A percentile compares a stretch with the other conserved stretches of the same genome.
phyloP scores from a whole-genome alignment of 53 echinoderm and acorn worm species.

The Astropecten irregularis region DNA sequence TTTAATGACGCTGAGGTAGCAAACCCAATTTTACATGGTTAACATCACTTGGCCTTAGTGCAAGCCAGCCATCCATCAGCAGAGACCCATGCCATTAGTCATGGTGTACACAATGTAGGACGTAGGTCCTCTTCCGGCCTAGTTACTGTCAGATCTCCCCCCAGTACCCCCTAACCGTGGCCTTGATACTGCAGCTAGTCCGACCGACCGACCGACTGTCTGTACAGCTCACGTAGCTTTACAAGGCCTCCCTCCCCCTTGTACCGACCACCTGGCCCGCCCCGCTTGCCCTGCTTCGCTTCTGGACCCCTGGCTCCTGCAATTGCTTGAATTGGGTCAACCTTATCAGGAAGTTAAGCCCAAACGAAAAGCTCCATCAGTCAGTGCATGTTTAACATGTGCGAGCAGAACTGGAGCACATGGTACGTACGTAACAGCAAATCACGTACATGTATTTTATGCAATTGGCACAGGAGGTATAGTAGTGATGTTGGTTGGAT shows the following conservation, averaged over 20 bases:
- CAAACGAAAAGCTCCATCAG: too few species aligned
- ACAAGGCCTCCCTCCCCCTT: too few species aligned
- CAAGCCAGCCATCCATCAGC: slow-evolving; percentile 48
- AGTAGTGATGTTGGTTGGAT: too few species aligned
- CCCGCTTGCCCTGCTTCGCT: background rate
- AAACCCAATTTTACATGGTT: slow-evolving; percentile 5
- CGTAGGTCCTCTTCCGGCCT: slow-evolving; percentile 42
- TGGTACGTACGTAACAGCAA: too few species aligned
- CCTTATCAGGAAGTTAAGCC: slow-evolving; percentile 26
- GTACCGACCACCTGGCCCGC: too few species aligned
- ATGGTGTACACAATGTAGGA: slow-evolving; percentile 30
- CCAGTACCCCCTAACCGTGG: slow-evolving; percentile 19
- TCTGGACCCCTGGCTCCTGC: too few species aligned
- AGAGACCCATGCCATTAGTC: slow-evolving; percentile 39
- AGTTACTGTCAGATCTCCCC: slow-evolving; percentile 6
- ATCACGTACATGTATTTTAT: too few species aligned
- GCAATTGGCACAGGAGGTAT: too few species aligned
- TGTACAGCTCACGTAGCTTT: slow-evolving; percentile 25
- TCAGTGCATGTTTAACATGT: slow-evolving; percentile 24
- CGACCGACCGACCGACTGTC: background rate
- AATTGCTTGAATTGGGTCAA: slow-evolving; percentile 49
- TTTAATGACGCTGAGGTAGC: background rate
- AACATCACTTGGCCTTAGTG: slow-evolving; percentile 33
- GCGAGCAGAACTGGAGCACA: too few species aligned
- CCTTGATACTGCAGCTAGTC: slow-evolving; percentile 13